Base-by-base conservation (phyloP, 2,888 invertebrate genomes). In the Stegana nigrithorax region DNA sequence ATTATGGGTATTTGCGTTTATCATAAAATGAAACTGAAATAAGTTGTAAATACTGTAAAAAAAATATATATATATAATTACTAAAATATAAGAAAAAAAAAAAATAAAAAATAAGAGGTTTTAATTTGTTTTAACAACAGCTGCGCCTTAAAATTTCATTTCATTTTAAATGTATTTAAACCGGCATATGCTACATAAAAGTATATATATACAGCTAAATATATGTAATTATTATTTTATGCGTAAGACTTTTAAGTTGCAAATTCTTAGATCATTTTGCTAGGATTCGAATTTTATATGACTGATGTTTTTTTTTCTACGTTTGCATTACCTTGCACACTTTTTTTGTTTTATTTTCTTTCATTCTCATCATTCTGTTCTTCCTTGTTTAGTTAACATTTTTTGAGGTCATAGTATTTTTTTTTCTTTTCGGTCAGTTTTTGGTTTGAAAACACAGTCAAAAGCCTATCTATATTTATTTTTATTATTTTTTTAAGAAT, bases 371-470 rank as follows among this genome's bases (percentile, higher is more conserved):
- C 12, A 23, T 44, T 42, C 17, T 57, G 3, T 29, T 25, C n/a
- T 57, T 17, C 12, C 8, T 39, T 36, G 19, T 59, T 32, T 47
- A 32, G 47, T 32, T 59, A 59, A 47, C 47, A 47, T 59, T 47
- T 6, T 12, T 26, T 59, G 42, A 51, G 60, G 36, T 60, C 51
- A 39, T 39, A 39, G 32, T 32, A 32, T 32, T 25, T 50, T 36
- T 7, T 29, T 25, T 19, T 1, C 36, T 36, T 47, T 45, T 0
- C 8, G 42, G 42, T 29, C 29, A 6, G 29, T 59, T 47, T 59
- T 59, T 59, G 59, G 59, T 50, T 50, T 59, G 29, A 59, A 59
- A 59, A 59, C 59, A 59, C 59, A 59, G 59, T 59, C 50, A 66
- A 62, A 65, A 56, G 57, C 36, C 44, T 47, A 62, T 36, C 39